Evolutionary conservation across 2,113 vertebrate species (phyloP), one percentile per base, ranked within the genome.

Genomic region (Triplophysa dalaica): DNA sequence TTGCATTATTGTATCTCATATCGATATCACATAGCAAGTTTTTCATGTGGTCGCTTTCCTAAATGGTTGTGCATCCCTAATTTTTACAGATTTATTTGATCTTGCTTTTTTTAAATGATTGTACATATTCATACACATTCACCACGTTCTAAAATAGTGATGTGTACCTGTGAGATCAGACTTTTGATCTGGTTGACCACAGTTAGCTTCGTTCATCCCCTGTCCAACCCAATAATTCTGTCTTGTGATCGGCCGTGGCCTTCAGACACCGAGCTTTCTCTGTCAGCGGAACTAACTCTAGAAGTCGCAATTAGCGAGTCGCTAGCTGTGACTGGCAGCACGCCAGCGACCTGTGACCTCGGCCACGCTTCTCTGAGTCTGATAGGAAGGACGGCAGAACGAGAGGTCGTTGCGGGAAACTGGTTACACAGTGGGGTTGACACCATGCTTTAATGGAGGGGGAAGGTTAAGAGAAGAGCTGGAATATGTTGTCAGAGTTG

Each of bases 291-390:
- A 29, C 74, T 75, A 83, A 85, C 84, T 87, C 85, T 82, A 85
- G 85, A 81, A 86, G 77, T 88, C 79, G 84, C 89, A 92, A 92
- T 93, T 92, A 92, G 90, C 84, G 13, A 80, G 85, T 83, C 86
- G 87, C 89, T 90, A 86, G 87, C 89, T 87, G 84, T 84, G 68
- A 85, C 88, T 92, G 90, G 90, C 89, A 85, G 81, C 22, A 77
- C 86, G 89, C 89, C 89, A 90, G 84, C 78, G 87, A 87, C 86
- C 88, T 85, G 87, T 89, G 91, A 91, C 89, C 90, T 86, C 83
- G 67, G 87, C 78, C 87, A 87, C 88, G 87, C 86, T 75, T 82
- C 85, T 88, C 82, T 83, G 82, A 70, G 77, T 89, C 88, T 91
- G 86, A 88, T 81, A 22, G 58, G 75, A 54, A 63, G 58, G 52